Conservation (phyloP, 2,797 vertebrate genomes). For the Botia kubotai region DNA sequence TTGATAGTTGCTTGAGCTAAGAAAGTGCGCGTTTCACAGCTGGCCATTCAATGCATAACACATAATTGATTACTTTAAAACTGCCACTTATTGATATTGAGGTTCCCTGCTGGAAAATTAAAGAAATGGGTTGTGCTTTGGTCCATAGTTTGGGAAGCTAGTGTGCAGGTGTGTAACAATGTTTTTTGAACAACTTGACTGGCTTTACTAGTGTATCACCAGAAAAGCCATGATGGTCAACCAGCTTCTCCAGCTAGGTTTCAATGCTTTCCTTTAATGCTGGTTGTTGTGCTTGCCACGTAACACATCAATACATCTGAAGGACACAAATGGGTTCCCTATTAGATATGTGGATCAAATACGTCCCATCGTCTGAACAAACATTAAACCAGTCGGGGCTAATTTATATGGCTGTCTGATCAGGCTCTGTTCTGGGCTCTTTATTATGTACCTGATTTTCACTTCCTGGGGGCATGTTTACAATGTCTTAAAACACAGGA, state of each 20-base stretch:
- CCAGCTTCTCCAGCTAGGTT: not conserved
- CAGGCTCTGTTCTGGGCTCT: constrained; percentile 25
- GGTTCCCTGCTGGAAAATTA: not conserved
- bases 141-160: too few species aligned
- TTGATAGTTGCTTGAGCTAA: constrained; percentile 43
- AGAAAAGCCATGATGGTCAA: too few species aligned
- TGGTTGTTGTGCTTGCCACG: constrained; percentile 7
- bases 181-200: too few species aligned
- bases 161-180: too few species aligned
- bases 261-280: not conserved
- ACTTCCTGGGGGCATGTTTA: constrained; percentile 25
- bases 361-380: constrained; percentile 15
- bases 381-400: constrained; percentile 46
- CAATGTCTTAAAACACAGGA: constrained; percentile 32
- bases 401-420: constrained; percentile 43
- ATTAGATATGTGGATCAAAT: constrained; percentile 46
- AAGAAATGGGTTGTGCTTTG: too few species aligned
- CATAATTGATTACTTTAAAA: constrained; percentile 48
- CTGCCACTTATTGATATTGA: not conserved
- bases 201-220: too few species aligned
- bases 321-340: constrained; percentile 24
- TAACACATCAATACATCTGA: constrained; percentile 22
- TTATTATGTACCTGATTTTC: constrained; percentile 47
- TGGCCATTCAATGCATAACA: constrained; percentile 7
- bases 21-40: constrained; percentile 26